Conservation (phyloP, 1,140 invertebrate species). For the Diabrotica undecimpunctata region DNA sequence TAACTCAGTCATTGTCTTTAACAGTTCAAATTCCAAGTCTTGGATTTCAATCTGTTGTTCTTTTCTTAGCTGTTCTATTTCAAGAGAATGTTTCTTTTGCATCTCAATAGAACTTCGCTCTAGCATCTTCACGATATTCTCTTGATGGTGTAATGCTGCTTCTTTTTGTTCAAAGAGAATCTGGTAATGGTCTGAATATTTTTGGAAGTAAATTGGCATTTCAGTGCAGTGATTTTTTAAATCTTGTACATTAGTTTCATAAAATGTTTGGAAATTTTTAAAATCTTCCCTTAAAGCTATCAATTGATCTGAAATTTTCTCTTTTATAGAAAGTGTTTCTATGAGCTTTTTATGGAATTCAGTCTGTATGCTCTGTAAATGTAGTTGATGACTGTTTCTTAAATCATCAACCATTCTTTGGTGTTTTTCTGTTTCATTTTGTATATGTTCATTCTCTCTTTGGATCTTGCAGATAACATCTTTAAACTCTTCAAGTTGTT, state of each 20-base stretch:
- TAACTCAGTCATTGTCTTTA: slow-evolving; percentile 32
- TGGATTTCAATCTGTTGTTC: slow-evolving; percentile 35
- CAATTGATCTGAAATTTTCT: slow-evolving; percentile 18
- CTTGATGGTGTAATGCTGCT: neutral
- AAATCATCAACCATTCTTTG: slow-evolving; percentile 43
- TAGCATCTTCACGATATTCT: slow-evolving; percentile 10
- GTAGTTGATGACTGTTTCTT: slow-evolving; percentile 24
- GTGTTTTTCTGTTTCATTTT: slow-evolving; percentile 44
- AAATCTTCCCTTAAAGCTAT: slow-evolving; percentile 11
- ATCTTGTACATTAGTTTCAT: slow-evolving; percentile 12
- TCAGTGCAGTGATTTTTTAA: slow-evolving; percentile 14
- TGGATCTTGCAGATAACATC: slow-evolving; percentile 28
- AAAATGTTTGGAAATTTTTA: slow-evolving; percentile 11
- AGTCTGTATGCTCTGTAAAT: slow-evolving; percentile 18
- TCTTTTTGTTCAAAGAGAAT: slow-evolving; percentile 8
- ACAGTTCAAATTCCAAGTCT: slow-evolving; percentile 38
- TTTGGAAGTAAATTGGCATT: slow-evolving; percentile 3
- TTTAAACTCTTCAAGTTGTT: slow-evolving; percentile 44
- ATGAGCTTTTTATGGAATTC: slow-evolving; percentile 24
- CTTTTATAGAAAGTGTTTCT: slow-evolving; percentile 14
- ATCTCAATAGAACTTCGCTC: slow-evolving; percentile 9
- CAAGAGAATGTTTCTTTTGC: slow-evolving; percentile 15
- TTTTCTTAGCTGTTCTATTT: slow-evolving; percentile 29
- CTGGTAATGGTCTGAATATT: slow-evolving; percentile 5
- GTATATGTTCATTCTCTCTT: slow-evolving; percentile 44